These are phyloP conservation scores for Pseudomyrmex dendroicus DNA, from an alignment of 1,140 invertebrate species.

Conservation along the genomic window DNA sequence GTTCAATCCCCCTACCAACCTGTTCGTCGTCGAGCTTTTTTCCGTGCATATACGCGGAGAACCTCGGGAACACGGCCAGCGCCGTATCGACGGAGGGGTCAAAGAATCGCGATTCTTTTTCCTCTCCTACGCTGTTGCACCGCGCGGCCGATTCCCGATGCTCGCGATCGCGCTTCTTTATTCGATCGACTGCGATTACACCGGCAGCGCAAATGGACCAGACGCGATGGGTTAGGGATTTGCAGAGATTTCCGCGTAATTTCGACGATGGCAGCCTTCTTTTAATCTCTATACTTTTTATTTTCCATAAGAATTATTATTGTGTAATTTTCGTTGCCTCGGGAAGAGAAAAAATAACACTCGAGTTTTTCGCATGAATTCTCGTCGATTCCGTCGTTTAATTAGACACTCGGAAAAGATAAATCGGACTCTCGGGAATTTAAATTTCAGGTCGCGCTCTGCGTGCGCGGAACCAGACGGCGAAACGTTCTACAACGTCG, in stretches of 20 bases:
- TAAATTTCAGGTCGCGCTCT: not conserved
- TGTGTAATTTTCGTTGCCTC: not conserved
- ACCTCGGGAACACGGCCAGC: conserved; percentile 65
- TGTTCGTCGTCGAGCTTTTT: conserved; percentile 69
- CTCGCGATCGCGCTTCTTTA: conserved; percentile 60
- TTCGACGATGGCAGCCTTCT: conserved; percentile 33
- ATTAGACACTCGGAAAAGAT: conserved; percentile 7
- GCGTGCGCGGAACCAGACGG: not conserved
- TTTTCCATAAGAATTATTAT: conserved; percentile 4
- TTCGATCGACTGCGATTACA: conserved; percentile 30
- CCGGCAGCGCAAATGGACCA: conserved; percentile 28
- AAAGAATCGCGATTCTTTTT: conserved; percentile 46
- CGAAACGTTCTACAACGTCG: not conserved
- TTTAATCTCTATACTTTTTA: conserved; percentile 23
- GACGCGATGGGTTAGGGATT: conserved; percentile 28
- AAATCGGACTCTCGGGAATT: not conserved
- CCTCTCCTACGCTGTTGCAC: conserved; percentile 28
- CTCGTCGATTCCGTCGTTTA: conserved; percentile 1
- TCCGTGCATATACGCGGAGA: conserved; percentile 25
- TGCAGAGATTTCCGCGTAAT: conserved; percentile 30
- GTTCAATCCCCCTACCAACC: conserved; percentile 71
- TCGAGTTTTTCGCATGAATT: not conserved
- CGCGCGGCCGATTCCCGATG: conserved; percentile 16
- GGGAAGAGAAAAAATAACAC: not conserved
- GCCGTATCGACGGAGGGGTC: conserved; percentile 59